Evolutionary conservation across 2,888 invertebrate species (phyloP).

Genomic region (Acanthosepion esculentum): DNA sequence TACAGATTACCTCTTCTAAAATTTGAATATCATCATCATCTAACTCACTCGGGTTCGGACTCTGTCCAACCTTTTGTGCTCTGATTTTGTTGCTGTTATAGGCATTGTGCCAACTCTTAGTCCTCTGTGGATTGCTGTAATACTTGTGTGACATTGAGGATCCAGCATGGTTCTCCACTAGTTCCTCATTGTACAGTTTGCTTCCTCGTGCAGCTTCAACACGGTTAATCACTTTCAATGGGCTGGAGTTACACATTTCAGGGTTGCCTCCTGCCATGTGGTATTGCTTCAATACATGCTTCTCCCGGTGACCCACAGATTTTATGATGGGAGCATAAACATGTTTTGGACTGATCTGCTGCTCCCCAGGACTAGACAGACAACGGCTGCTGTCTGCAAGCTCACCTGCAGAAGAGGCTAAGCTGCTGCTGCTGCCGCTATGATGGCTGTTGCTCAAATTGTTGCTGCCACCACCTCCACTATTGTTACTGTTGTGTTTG

Average conservation of each 20-base stretch:
- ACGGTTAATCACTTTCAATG: constrained; percentile 43
- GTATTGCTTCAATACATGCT: not conserved
- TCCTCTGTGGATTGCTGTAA: constrained; percentile 44
- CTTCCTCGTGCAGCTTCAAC: not conserved
- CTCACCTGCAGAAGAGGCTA: not conserved
- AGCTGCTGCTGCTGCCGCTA: not conserved
- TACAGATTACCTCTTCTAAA: constrained; percentile 48
- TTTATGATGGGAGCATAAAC: constrained; percentile 42
- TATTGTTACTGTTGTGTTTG: not conserved
- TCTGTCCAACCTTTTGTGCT: constrained; percentile 45
- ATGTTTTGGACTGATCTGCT: constrained; percentile 45
- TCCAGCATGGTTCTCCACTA: constrained; percentile 24
- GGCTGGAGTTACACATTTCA: constrained; percentile 34
- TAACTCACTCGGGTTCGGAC: constrained; percentile 38
- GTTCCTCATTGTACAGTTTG: not conserved
- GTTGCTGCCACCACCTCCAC: not conserved
- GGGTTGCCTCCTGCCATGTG: not conserved
- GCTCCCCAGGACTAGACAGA: constrained; percentile 39
- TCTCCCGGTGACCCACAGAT: constrained; percentile 41
- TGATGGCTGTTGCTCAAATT: not conserved
- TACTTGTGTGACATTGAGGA: not conserved
- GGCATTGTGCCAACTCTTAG: constrained; percentile 42
- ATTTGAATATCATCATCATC: constrained; percentile 49
- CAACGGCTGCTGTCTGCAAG: not conserved
- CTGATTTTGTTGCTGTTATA: constrained; percentile 40